A percentile compares a stretch with the other conserved stretches of the same genome.
Evolutionary conservation across 2,113 vertebrate genomes (phyloP).

Genomic region (Piprites chloris): DNA sequence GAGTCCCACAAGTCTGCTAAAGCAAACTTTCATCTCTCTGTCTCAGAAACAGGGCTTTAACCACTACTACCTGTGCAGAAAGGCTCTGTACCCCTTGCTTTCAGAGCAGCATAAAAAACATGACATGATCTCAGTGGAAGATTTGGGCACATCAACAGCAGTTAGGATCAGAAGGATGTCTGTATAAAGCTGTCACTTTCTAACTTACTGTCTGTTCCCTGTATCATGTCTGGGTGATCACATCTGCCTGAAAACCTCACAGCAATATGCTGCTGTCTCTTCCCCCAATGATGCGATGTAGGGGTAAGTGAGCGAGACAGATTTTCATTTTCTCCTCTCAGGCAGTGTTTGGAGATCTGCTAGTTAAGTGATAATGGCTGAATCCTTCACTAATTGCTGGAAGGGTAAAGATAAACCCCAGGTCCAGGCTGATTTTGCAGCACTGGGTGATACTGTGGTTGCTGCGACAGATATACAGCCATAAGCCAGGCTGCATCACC

Average conservation of each 20-base stretch:
- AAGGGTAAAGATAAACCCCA: background rate
- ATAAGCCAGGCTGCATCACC: background rate
- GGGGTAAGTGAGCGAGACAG: background rate
- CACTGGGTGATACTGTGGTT: background rate
- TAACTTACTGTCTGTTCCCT: background rate
- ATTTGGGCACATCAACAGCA: background rate
- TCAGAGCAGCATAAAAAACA: background rate
- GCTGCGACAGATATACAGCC: background rate
- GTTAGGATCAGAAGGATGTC: background rate
- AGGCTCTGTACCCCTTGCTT: background rate
- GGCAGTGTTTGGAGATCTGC: background rate
- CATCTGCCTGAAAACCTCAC: background rate
- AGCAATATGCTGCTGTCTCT: background rate
- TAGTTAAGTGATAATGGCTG: background rate
- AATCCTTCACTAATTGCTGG: background rate
- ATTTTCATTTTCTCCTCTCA: background rate
- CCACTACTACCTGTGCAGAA: background rate
- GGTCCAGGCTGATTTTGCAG: background rate
- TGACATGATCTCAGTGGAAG: background rate
- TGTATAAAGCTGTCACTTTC: background rate
- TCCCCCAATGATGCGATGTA: background rate
- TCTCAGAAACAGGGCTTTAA: background rate
- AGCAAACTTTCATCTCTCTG: background rate
- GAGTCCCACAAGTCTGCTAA: background rate
- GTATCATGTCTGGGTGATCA: background rate